Evolutionary conservation across 2,113 vertebrate genomes (phyloP).

Genomic region (Alces alces): DNA sequence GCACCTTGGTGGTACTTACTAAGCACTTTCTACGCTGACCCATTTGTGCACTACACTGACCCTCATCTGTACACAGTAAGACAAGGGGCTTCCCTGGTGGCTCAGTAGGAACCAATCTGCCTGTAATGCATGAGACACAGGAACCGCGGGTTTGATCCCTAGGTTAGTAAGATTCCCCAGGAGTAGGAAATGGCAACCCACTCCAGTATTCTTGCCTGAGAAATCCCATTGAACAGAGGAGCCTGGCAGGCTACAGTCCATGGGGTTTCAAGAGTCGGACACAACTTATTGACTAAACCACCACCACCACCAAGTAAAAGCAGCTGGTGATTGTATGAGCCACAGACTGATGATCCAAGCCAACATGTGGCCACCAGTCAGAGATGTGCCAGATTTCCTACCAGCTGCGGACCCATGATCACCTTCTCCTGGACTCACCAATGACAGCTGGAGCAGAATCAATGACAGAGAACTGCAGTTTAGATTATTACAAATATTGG

Average conservation of each 20-base stretch:
- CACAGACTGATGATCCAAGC: neutral
- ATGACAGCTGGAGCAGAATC: neutral
- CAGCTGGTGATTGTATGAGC: neutral
- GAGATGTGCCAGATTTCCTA: neutral
- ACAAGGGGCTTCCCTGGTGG: neutral
- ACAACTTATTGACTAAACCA: neutral
- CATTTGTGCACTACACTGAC: neutral
- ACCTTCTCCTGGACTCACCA: neutral
- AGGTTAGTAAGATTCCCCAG: neutral
- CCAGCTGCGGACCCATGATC: neutral
- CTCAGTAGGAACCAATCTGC: neutral
- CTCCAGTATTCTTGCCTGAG: neutral
- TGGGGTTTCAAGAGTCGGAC: neutral
- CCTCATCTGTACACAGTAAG: neutral
- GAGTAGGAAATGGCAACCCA: neutral
- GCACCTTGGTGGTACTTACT: neutral
- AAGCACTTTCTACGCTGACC: neutral
- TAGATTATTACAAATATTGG: neutral
- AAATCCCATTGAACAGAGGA: neutral
- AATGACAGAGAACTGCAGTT: neutral
- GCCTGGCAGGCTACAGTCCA: neutral
- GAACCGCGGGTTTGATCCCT: fast-evolving
- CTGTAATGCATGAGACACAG: neutral
- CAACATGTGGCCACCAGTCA: neutral
- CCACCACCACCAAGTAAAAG: neutral